phyloP scores from a whole-genome alignment of 2,113 vertebrate genomes.

The Notarius quadriscutis region DNA sequence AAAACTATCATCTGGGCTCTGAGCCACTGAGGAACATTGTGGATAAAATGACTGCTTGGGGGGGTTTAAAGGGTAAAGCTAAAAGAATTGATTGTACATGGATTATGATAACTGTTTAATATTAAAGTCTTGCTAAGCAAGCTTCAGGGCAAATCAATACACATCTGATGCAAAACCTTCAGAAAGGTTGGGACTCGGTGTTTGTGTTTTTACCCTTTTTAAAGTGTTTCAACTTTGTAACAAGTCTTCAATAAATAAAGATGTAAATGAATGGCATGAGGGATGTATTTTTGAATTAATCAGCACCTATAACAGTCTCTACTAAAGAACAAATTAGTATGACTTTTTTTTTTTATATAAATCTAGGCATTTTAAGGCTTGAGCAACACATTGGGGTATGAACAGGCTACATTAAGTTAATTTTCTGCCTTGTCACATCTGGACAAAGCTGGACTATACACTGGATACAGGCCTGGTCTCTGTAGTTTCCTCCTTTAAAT shows the following conservation, averaged over 20 bases:
- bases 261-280: not conserved
- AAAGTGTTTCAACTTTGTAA: not conserved
- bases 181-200: too few relatives aligned
- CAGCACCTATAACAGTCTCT: not conserved
- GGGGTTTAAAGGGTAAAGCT: not conserved
- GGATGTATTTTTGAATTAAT: too few relatives aligned
- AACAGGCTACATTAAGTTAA: too few relatives aligned
- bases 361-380: not conserved
- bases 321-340: not conserved
- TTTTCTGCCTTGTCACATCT: too few relatives aligned
- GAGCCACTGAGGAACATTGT: not conserved
- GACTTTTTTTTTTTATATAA: too few relatives aligned
- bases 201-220: not conserved
- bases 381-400: too few relatives aligned
- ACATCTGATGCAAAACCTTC: not conserved
- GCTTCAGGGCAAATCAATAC: not conserved
- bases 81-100: not conserved
- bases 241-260: not conserved
- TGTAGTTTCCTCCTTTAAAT: too few relatives aligned
- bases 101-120: too few relatives aligned
- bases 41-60: not conserved
- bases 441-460: too few relatives aligned
- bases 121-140: not conserved
- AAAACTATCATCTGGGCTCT: not conserved
- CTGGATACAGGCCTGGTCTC: too few relatives aligned